These are phyloP conservation scores for Zonitis immaculata DNA, from an alignment of 2,888 invertebrate genomes.

Conservation along the genomic window DNA sequence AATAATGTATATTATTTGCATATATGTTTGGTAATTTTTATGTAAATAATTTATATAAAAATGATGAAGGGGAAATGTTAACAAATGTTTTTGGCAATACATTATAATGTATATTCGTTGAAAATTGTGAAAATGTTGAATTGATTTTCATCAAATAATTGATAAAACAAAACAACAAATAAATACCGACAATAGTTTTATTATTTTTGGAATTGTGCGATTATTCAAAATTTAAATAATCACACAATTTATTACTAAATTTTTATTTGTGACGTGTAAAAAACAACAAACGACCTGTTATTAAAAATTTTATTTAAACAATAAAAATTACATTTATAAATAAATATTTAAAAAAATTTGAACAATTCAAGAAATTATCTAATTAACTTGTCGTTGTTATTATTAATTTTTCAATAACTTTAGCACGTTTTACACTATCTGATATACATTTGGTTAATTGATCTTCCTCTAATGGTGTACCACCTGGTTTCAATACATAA, in stretches of 20 bases:
- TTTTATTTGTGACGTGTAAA: constrained; percentile 1
- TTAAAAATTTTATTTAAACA: constrained; percentile 26
- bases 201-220: constrained; percentile 4
- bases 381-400: constrained; percentile 27
- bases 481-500: constrained; percentile 72
- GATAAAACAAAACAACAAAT: constrained; percentile 5
- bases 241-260: constrained; percentile 7
- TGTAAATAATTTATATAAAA: constrained; percentile 37
- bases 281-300: constrained; percentile 28
- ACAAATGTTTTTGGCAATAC: constrained; percentile 37
- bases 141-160: constrained; percentile 6
- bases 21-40: constrained; percentile 35
- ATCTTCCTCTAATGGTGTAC: constrained; percentile 56
- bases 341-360: constrained; percentile 2
- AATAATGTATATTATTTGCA: constrained; percentile 41
- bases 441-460: constrained; percentile 57
- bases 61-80: constrained; percentile 24
- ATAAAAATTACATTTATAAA: constrained; percentile 28
- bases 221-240: constrained; percentile 17
- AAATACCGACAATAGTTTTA: constrained; percentile 16
- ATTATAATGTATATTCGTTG: constrained; percentile 21
- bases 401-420: constrained; percentile 51
- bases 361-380: background rate
- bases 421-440: constrained; percentile 57
- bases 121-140: constrained; percentile 14